Percentiles rank a stretch among this genome's conserved stretches.
These are phyloP conservation scores for Luperina testacea DNA, from an alignment of 2,888 invertebrate genomes.

Conservation along the genomic window DNA sequence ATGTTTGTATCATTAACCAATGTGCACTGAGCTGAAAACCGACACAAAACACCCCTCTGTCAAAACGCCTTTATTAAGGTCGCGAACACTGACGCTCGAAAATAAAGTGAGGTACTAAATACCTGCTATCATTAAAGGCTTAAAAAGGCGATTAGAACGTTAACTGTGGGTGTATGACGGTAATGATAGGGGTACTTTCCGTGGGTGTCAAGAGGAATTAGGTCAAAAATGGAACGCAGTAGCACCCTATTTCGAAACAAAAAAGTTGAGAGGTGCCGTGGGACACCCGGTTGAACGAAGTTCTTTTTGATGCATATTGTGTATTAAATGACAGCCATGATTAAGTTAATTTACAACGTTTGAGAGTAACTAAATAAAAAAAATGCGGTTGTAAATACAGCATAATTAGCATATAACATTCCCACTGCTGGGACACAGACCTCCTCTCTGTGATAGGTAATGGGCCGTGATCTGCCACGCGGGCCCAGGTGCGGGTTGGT, in stretches of 20 bases:
- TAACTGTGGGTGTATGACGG: slow-evolving; percentile 4
- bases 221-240: background rate
- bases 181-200: slow-evolving; percentile 8
- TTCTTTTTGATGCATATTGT: background rate
- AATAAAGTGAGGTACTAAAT: slow-evolving; percentile 19
- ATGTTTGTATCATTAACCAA: slow-evolving; percentile 33
- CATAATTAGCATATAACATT: background rate
- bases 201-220: background rate
- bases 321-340: background rate
- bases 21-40: slow-evolving; percentile 23
- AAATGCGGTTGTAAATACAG: too few relatives aligned
- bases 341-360: background rate
- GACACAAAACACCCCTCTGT: slow-evolving; percentile 25
- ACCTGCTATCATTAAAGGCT: slow-evolving; percentile 26
- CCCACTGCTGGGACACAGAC: background rate
- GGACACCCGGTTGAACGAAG: background rate
- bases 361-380: too few relatives aligned
- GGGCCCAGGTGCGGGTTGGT: background rate
- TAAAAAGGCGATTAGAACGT: slow-evolving; percentile 20
- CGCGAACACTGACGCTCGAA: slow-evolving; percentile 17
- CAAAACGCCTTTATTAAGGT: slow-evolving; percentile 22
- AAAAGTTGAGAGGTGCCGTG: background rate
- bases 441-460: background rate
- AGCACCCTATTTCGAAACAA: background rate
- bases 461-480: background rate